Conservation (phyloP, 1,140 invertebrate genomes). For the Drosophila saltans region DNA sequence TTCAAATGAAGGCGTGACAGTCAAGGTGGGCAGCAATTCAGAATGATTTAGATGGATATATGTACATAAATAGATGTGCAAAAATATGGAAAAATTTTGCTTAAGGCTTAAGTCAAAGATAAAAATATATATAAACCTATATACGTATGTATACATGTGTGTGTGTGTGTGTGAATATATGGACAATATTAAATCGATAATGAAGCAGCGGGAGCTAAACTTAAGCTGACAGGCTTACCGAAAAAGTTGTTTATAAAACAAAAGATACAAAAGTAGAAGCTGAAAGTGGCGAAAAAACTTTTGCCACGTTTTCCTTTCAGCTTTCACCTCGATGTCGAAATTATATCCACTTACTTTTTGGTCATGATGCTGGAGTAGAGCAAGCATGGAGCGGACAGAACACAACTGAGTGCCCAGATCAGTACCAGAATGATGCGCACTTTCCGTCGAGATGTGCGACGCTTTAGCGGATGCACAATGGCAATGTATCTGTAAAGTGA, state of each 20-base stretch:
- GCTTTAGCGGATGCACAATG: conserved; percentile 94
- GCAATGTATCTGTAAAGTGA: conserved; percentile 91
- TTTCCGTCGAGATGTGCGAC: conserved; percentile 90
- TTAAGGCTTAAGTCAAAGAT: conserved; percentile 21
- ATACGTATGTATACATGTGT: conserved; percentile 24
- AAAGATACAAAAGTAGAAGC: conserved; percentile 19
- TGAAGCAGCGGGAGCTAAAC: conserved; percentile 20
- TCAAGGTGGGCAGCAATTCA: conserved; percentile 18
- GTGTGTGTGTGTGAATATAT: conserved; percentile 1
- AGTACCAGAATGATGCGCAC: conserved; percentile 90
- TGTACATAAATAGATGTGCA: conserved; percentile 48
- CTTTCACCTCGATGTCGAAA: conserved; percentile 28
- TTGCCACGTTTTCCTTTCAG: neutral
- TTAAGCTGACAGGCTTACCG: conserved; percentile 43
- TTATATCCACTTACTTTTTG: conserved; percentile 86
- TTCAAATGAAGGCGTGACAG: conserved; percentile 55
- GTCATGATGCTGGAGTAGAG: conserved; percentile 91
- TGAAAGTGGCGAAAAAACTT: neutral
- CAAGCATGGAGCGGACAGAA: conserved; percentile 91
- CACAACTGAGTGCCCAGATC: conserved; percentile 92
- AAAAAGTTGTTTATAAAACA: conserved; percentile 62
- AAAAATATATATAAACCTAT: conserved; percentile 10
- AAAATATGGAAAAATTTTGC: conserved; percentile 31
- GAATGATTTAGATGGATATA: conserved; percentile 57
- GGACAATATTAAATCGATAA: conserved; percentile 46